These are phyloP conservation scores for Goniozus legneri DNA, from an alignment of 1,140 invertebrate genomes.

Conservation along the genomic window DNA sequence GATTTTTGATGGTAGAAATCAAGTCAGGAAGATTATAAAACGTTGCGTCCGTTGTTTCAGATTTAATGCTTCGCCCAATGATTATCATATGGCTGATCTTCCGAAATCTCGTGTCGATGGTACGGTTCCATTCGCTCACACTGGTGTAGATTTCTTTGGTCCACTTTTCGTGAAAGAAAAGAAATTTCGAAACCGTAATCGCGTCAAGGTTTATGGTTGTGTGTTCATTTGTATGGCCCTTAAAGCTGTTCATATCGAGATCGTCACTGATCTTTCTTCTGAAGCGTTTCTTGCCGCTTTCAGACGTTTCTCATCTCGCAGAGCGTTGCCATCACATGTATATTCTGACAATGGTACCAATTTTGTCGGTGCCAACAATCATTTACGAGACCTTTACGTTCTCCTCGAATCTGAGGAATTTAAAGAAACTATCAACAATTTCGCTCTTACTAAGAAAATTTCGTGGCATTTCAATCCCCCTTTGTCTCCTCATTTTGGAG, in stretches of 20 bases:
- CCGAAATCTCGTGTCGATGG: not conserved
- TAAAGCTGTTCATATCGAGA: too few relatives aligned
- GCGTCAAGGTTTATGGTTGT: not conserved
- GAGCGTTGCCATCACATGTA: not conserved
- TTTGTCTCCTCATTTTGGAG: not conserved
- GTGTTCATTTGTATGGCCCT: too few relatives aligned
- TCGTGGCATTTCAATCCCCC: not conserved
- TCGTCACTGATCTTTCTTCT: too few relatives aligned
- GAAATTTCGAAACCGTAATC: not conserved
- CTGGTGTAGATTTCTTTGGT: not conserved
- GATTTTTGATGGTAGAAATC: not conserved
- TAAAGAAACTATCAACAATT: too few relatives aligned
- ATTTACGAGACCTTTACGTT: not conserved
- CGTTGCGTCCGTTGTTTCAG: not conserved
- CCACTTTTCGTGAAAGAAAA: not conserved
- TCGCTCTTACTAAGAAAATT: too few relatives aligned
- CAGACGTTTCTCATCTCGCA: not conserved
- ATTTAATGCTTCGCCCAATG: not conserved
- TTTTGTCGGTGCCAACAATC: not conserved
- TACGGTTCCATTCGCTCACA: not conserved
- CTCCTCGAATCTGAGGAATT: too few relatives aligned
- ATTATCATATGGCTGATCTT: not conserved
- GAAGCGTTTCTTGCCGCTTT: not conserved
- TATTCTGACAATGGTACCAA: not conserved
- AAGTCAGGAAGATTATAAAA: not conserved